Base-by-base conservation (phyloP, 2,113 vertebrate genomes). In the Lampris megalopsis region DNA sequence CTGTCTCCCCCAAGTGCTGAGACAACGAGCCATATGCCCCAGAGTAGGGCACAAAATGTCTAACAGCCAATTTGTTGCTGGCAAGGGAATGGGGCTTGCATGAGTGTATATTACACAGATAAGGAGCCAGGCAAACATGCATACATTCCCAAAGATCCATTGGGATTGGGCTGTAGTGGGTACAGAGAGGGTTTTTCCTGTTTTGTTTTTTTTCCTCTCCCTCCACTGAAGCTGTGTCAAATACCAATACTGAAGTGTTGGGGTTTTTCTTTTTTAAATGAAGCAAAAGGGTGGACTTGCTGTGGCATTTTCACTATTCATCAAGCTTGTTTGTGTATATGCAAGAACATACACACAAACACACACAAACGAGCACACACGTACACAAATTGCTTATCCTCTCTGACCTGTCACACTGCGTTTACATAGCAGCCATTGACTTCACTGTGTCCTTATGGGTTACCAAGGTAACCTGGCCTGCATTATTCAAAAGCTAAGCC, bases 381-480 rank as follows among this genome's bases (percentile, higher is more conserved):
- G 83, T 71, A 82, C 77, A 79, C 49, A 83, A 77, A 77, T 64
- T 73, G 35, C 81, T 86, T 68, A 69, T 76, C 73, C 63, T 77
- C 73, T 82, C 80, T 83, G 87, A 88, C 82, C 83, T 80, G 86
- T 84, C 84, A 85, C 65, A 72, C 66, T 63, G 72, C 75, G 87
- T 91, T 89, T 88, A 90, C 82, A 88, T 80, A 56, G 75, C 38
- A 80, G 77, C 77, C 79, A 75, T 68, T 79, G 82, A 87, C 81
- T 86, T 77, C 52, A 36, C 54, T 13, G 75, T 87, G 89, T 83
- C 84, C 67, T 69, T 40, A 84, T 42, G 41, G 81, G 81, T 91
- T 91, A 90, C 88, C 88, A 81, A 78, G 88, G 88, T 84, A 92
- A 90, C 91, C 61, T 69, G 74, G 69, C 47, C 73, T 91, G 82